phyloP scores from a whole-genome alignment of 35 echinoderm and acorn worm species.

The Apostichopus parvimensis region DNA sequence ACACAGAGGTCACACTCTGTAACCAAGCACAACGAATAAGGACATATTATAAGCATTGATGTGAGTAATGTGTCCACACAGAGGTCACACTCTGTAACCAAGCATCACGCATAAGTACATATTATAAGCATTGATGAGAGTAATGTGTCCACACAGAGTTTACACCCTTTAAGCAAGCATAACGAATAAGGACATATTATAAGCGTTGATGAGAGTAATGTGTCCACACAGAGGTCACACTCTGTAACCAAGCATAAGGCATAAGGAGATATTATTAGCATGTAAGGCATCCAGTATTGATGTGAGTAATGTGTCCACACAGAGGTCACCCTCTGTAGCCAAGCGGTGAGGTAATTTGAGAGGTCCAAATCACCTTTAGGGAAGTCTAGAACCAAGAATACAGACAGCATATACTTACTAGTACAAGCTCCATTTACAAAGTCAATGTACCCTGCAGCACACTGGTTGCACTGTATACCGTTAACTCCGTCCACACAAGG shows the following conservation, averaged over 20 bases:
- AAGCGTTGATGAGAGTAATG: slow-evolving; percentile 52
- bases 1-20: slow-evolving; percentile 92
- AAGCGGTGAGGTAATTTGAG: too few species aligned
- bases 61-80: too few species aligned
- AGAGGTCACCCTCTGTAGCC: slow-evolving; percentile 78
- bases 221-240: slow-evolving; percentile 92
- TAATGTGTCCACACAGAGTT: slow-evolving; percentile 87
- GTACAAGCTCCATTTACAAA: slow-evolving; percentile 65
- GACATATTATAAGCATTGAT: too few species aligned
- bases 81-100: too few species aligned
- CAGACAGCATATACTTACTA: slow-evolving; percentile 56
- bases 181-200: too few species aligned
- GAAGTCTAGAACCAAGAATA: not conserved
- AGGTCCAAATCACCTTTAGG: too few species aligned
- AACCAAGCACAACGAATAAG: too few species aligned
- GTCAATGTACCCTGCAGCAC: slow-evolving; percentile 69
- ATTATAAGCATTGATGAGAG: slow-evolving; percentile 48
- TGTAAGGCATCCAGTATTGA: slow-evolving; percentile 31
- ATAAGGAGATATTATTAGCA: too few species aligned
- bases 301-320: slow-evolving; percentile 77
- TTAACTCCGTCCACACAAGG: slow-evolving; percentile 72
- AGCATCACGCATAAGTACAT: too few species aligned
- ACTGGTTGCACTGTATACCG: slow-evolving; percentile 66
- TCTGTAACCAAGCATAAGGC: slow-evolving; percentile 29
- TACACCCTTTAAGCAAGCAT: slow-evolving; percentile 58